These are phyloP conservation scores for Scolopax mira DNA, from an alignment of 2,113 vertebrate species.

Conservation along the genomic window DNA sequence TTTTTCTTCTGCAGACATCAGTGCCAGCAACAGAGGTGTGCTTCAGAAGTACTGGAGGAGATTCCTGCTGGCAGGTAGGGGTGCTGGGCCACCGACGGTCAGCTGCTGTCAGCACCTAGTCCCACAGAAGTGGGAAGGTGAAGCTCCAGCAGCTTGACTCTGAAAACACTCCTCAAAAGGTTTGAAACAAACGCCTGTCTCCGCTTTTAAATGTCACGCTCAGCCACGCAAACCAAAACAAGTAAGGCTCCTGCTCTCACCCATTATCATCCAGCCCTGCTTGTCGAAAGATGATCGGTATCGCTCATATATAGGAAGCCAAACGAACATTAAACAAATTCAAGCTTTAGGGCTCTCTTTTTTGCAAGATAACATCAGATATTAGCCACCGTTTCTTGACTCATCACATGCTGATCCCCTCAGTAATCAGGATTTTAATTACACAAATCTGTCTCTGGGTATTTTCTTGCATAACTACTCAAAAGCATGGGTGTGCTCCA, in stretches of 20 bases:
- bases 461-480: conserved; percentile 44
- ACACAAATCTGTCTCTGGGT: conserved; percentile 45
- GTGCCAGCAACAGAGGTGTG: not conserved
- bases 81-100: not conserved
- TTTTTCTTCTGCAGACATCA: not conserved
- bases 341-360: conserved; percentile 41
- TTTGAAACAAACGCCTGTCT: not conserved
- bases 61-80: not conserved
- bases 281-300: conserved; percentile 50
- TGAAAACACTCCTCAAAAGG: not conserved
- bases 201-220: not conserved
- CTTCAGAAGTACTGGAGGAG: not conserved
- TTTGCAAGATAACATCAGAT: conserved; percentile 56
- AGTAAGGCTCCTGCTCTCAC: not conserved
- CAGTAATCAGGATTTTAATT: conserved; percentile 62
- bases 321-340: conserved; percentile 62
- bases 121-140: not conserved
- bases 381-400: conserved; percentile 51
- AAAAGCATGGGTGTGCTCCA: not conserved
- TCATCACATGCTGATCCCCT: conserved; percentile 49
- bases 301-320: not conserved
- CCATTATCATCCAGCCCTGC: not conserved
- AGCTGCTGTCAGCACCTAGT: not conserved
- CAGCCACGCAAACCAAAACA: not conserved
- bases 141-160: not conserved